Base-by-base conservation (phyloP, 2,888 invertebrate genomes). In the Gonocerus acuteangulatus region DNA sequence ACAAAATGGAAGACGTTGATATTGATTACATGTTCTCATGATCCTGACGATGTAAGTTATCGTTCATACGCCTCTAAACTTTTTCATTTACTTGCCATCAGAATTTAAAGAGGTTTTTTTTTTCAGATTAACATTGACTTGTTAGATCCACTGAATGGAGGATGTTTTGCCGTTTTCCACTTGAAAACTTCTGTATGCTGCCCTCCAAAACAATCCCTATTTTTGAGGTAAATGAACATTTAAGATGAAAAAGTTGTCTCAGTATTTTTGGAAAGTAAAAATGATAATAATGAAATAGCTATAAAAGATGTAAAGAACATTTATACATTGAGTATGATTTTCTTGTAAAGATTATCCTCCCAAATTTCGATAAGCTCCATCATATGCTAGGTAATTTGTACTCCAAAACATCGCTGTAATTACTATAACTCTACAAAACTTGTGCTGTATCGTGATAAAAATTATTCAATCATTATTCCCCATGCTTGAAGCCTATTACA, bases 1-100 rank as follows among this genome's bases (percentile, higher is more conserved):
- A 63, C 52, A 1, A 34, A 39, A 22, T 61, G 63, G 63, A 67
- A 60, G 34, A 56, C 67, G 9, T 49, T 64, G 6, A 44, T 67
- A n/a, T 36, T 67, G 21, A 57, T 67, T 9, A 51, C 61, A n/a
- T 67, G 67, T 48, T 47, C 61, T 56, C 9, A 48, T 15, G 49
- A 48, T 18, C 42, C 62, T n/a, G 60, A 64, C 16, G 56, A 57
- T 23, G 57, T 57, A 32, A 47, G 57, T 2, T 3, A 27, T 23
- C 7, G 19, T 9, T 34, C 11, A 18, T n/a, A n/a, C n/a, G n/a
- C n/a, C n/a, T n/a, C n/a, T n/a, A n/a, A 36, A n/a, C 7, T 16
- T n/a, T n/a, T n/a, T n/a, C n/a, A n/a, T n/a, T n/a, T n/a, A n/a
- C n/a, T n/a, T n/a, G n/a, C n/a, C n/a, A n/a, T n/a, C n/a, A n/a